Conservation (phyloP, 1,140 invertebrate species). For the Mizuhopecten yessoensis region DNA sequence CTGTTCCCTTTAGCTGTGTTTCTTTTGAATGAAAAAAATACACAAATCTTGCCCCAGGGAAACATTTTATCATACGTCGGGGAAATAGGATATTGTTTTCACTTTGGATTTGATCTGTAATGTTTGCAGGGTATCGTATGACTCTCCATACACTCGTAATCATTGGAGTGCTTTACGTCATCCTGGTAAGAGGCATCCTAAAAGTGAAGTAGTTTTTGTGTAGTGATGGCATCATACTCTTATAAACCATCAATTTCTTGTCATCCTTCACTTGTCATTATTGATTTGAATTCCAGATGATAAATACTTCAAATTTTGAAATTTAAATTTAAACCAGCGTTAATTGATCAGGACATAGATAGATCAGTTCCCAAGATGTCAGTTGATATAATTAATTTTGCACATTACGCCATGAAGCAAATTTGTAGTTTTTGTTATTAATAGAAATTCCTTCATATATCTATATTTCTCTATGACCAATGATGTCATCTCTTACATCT, state of each 20-base stretch:
- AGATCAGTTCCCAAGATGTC: not conserved
- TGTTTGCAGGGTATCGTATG: not conserved
- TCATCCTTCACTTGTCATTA: constrained; percentile 12
- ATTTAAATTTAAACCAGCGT: not conserved
- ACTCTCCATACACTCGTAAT: not conserved
- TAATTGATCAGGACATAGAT: not conserved
- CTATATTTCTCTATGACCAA: not conserved
- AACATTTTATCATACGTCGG: not conserved
- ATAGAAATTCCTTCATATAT: not conserved
- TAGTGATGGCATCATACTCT: not conserved
- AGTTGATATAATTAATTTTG: not conserved
- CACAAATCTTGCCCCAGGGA: not conserved
- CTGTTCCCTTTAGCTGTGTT: not conserved
- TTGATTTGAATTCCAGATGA: constrained; percentile 20
- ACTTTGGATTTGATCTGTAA: not conserved
- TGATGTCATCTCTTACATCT: not conserved
- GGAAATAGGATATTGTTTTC: not conserved
- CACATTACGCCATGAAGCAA: not conserved
- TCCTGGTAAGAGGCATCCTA: constrained; percentile 9
- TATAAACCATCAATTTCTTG: constrained; percentile 1
- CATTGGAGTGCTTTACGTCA: not conserved
- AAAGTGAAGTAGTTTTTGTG: constrained; percentile 10
- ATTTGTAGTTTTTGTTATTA: not conserved
- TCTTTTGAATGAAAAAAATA: constrained; percentile 13
- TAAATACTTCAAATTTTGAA: not conserved